These are phyloP conservation scores for Leptestheria dahalacensis DNA, from an alignment of 1,140 invertebrate genomes.

Conservation along the genomic window DNA sequence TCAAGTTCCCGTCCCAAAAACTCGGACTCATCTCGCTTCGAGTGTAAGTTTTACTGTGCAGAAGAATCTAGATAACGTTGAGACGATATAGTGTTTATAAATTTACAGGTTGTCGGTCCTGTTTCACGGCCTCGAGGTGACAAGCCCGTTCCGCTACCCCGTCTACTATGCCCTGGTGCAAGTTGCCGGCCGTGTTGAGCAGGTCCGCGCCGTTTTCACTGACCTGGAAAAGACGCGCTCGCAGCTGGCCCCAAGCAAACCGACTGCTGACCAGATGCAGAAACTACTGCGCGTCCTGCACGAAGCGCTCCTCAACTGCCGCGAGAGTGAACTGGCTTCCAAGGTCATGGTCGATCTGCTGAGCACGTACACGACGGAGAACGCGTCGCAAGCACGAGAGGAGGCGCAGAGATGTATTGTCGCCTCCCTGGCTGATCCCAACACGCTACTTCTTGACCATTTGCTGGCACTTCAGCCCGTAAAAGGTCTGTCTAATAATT, in stretches of 20 bases:
- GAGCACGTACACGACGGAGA: slow-evolving; percentile 89
- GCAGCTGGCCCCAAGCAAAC: slow-evolving; percentile 43
- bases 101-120: slow-evolving; percentile 56
- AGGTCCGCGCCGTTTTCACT: slow-evolving; percentile 62
- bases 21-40: slow-evolving; percentile 63
- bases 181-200: slow-evolving; percentile 70
- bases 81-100: slow-evolving; percentile 4
- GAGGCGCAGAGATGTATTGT: slow-evolving; percentile 94
- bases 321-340: slow-evolving; percentile 70
- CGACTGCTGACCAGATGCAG: slow-evolving; percentile 81
- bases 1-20: slow-evolving; percentile 73
- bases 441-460: slow-evolving; percentile 87
- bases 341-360: slow-evolving; percentile 93
- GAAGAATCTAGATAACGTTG: too few relatives aligned
- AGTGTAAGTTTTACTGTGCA: slow-evolving; percentile 47
- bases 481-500: too few relatives aligned
- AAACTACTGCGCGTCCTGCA: slow-evolving; percentile 77
- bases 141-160: slow-evolving; percentile 70
- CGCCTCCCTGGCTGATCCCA: slow-evolving; percentile 82
- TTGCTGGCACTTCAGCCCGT: slow-evolving; percentile 85
- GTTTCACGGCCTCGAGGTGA: slow-evolving; percentile 76
- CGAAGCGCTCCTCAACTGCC: slow-evolving; percentile 59
- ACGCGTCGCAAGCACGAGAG: slow-evolving; percentile 87
- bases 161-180: slow-evolving; percentile 82
- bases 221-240: slow-evolving; percentile 64